phyloP scores from a whole-genome alignment of 1,140 invertebrate genomes.

The Rhopalosiphum padi region DNA sequence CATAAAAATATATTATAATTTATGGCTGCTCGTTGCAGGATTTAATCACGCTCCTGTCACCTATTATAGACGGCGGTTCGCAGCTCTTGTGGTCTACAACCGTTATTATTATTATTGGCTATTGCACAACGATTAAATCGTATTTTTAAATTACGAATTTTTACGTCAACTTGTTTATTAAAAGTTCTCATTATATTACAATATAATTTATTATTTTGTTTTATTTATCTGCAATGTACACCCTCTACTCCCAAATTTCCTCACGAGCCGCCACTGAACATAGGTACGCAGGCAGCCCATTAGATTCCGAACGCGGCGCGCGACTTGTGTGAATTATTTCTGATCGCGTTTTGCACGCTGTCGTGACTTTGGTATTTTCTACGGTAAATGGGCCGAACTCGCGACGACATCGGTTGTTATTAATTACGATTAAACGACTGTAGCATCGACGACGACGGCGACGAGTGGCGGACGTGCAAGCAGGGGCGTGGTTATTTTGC shows the following conservation, averaged over 20 bases:
- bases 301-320: neutral
- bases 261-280: neutral
- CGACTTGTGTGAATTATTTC: neutral
- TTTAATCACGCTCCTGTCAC: no score
- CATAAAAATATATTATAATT: no score
- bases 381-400: neutral
- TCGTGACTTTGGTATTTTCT: neutral
- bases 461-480: neutral
- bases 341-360: neutral
- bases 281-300: neutral
- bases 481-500: constrained; percentile 24
- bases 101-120: no score
- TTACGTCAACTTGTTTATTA: no score
- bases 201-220: no score
- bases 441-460: neutral
- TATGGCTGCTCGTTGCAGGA: no score
- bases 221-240: neutral
- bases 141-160: no score
- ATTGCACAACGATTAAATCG: no score
- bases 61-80: no score
- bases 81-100: neutral
- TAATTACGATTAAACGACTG: constrained; percentile 18
- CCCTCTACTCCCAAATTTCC: neutral
- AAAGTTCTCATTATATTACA: no score
- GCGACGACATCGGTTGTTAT: neutral